Base-by-base conservation (phyloP, 2,797 vertebrate species). In the Chaetodon trifasciatus region DNA sequence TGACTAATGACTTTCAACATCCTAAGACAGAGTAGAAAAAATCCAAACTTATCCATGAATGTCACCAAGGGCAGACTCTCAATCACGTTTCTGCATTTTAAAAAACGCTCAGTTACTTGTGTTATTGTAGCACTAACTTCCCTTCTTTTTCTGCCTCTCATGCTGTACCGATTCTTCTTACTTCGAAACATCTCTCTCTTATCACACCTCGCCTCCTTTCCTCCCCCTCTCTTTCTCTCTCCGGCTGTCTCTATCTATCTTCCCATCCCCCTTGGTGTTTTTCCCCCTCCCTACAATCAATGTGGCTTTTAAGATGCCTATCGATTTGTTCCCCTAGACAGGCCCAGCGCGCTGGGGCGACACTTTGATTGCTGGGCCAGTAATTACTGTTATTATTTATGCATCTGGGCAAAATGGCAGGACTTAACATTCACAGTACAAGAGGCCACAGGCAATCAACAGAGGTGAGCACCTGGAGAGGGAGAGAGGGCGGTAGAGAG, bases 351-450 rank as follows among this genome's bases (percentile, higher is more conserved):
- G 92, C 94, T 84, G 93, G 94, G 95, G 95, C 95, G 95, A 96
- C 94, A 95, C 95, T 96, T 96, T 96, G 95, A 96, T 96, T 96
- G 96, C 95, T 94, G 95, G 94, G 93, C 94, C 93, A 95, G 96
- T 96, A 96, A 96, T 96, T 96, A 96, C 95, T 95, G 95, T 96
- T 96, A 96, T 96, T 96, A 96, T 96, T 96, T 96, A 96, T 96
- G 95, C 95, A 96, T 96, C 95, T 96, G 95, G 95, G 94, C 94
- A 93, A 95, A 95, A 96, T 96, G 94, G 95, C 96, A 96, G 95
- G 95, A 96, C 95, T 96, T 96, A 96, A 96, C 95, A 96, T 96
- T 95, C 94, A 92, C 94, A 94, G 94, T 95, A 95, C 95, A 96
- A 95, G 95, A 95, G 95, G 95, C 95, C 96, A 95, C 91, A 94